Conservation (phyloP, 2,888 invertebrate species). For the Nudaria mundana region DNA sequence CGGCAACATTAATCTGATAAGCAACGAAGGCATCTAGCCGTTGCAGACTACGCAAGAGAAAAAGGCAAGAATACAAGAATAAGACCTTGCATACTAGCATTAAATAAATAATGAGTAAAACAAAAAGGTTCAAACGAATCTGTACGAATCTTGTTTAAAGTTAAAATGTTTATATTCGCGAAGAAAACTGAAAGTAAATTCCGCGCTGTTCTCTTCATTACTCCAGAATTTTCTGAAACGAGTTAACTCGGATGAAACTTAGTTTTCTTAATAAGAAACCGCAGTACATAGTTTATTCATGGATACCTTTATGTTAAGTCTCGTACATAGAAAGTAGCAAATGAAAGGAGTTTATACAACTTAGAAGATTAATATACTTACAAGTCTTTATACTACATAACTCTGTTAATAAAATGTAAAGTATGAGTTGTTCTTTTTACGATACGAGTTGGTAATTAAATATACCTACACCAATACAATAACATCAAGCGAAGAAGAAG, state of each 20-base stretch:
- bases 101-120: slow-evolving; percentile 13
- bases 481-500: no score
- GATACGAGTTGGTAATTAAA: no score
- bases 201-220: slow-evolving; percentile 12
- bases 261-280: slow-evolving; percentile 3
- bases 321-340: background rate
- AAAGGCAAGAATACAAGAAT: slow-evolving; percentile 26
- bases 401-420: no score
- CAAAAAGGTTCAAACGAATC: slow-evolving; percentile 11
- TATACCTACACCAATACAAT: no score
- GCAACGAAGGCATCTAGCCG: slow-evolving; percentile 33
- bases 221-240: slow-evolving; percentile 6
- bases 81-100: slow-evolving; percentile 17
- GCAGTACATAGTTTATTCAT: slow-evolving; percentile 6
- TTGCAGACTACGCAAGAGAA: slow-evolving; percentile 26
- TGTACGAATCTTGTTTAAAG: slow-evolving; percentile 19
- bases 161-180: slow-evolving; percentile 11
- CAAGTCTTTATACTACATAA: no score
- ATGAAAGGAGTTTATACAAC: background rate
- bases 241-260: slow-evolving; percentile 6
- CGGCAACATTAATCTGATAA: slow-evolving; percentile 44
- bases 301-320: slow-evolving; percentile 1
- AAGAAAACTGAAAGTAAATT: slow-evolving; percentile 21
- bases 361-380: background rate
- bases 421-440: no score